phyloP scores from a whole-genome alignment of 2,113 vertebrate genomes.

The Campylomormyrus numenius region DNA sequence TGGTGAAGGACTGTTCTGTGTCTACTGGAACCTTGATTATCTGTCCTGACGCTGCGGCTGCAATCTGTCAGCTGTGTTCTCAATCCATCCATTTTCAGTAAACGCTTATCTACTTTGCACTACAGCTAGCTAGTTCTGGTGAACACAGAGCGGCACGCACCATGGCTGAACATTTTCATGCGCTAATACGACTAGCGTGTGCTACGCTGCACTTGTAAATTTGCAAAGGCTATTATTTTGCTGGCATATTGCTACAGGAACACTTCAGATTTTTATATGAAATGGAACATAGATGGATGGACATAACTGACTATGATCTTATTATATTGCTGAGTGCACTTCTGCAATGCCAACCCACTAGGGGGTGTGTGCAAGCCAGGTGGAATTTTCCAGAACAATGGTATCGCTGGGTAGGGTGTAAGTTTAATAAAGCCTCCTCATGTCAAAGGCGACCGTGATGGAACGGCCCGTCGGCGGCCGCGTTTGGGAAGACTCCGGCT shows the following conservation, averaged over 20 bases:
- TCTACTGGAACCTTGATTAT: not conserved
- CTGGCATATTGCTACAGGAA: not conserved
- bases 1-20: not conserved
- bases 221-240: not conserved
- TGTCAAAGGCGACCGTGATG: conserved; percentile 58
- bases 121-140: not conserved
- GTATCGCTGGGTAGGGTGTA: conserved; percentile 23
- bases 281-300: not conserved
- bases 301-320: not conserved
- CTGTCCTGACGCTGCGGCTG: not conserved
- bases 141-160: not conserved
- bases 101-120: not conserved
- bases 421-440: conserved; percentile 36
- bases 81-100: not conserved
- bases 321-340: not conserved
- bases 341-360: conserved; percentile 7
- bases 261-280: not conserved
- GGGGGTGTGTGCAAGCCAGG: conserved; percentile 34
- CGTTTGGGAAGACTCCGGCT: conserved; percentile 19
- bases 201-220: not conserved
- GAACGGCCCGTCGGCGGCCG: conserved; percentile 29
- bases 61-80: not conserved
- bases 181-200: not conserved
- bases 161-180: not conserved
- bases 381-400: conserved; percentile 40